A percentile compares a stretch with the other conserved stretches of the same genome.
Conservation (phyloP, 2,797 vertebrate species). For the Hafferia zeledoni region DNA sequence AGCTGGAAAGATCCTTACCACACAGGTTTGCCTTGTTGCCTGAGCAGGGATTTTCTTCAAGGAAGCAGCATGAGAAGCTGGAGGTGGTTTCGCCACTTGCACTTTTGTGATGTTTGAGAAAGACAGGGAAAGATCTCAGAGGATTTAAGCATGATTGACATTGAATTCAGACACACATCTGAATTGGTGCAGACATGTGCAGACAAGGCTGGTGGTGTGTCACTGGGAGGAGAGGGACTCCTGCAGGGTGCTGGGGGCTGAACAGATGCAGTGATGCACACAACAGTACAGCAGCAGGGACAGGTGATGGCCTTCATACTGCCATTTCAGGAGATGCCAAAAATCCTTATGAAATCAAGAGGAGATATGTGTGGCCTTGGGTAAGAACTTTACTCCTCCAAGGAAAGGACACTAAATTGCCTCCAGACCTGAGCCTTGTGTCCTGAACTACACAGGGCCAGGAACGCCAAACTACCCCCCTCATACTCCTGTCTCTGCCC, state of each 20-base stretch:
- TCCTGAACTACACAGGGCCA: neutral
- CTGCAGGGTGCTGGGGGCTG: neutral
- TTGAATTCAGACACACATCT: neutral
- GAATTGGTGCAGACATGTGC: constrained; percentile 1
- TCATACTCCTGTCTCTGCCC: neutral
- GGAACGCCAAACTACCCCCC: neutral
- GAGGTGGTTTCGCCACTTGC: neutral
- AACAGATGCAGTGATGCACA: neutral
- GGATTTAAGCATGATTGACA: constrained; percentile 5
- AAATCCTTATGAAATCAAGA: neutral
- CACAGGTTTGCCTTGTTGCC: neutral
- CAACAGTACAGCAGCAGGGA: neutral
- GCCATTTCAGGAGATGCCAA: neutral
- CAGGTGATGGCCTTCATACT: neutral
- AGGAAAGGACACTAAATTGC: neutral
- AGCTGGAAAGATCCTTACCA: neutral
- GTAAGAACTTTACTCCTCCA: neutral
- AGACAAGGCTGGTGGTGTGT: constrained; percentile 6
- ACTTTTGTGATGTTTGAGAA: neutral
- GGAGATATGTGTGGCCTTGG: neutral
- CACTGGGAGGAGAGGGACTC: neutral
- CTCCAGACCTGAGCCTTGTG: neutral
- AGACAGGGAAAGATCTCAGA: neutral
- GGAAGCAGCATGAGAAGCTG: neutral
- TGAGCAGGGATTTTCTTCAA: neutral